Conservation (phyloP, 2,888 invertebrate species). For the Mythimna vitellina region DNA sequence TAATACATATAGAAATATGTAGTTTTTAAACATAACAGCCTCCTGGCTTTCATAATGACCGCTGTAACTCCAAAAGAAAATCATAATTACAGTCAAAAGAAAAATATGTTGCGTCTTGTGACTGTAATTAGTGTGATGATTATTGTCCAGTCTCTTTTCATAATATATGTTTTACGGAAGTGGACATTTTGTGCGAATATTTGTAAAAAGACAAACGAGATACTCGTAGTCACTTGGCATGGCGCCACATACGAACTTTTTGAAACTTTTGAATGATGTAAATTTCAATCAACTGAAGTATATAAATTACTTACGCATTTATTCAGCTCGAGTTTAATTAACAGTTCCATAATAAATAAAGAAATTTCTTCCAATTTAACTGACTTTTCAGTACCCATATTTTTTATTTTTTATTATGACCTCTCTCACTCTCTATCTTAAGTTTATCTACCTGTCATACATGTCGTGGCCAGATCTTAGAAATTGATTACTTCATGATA, state of each 20-base stretch:
- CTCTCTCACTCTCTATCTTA: no score
- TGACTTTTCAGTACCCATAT: not conserved
- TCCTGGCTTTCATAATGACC: not conserved
- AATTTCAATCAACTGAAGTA: not conserved
- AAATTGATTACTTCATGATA: no score
- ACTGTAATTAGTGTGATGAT: not conserved
- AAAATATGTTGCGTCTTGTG: not conserved
- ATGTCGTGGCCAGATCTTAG: no score
- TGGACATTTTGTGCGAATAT: not conserved
- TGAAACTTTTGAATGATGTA: not conserved
- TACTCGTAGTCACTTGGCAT: slow-evolving; percentile 20
- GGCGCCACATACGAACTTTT: slow-evolving; percentile 8
- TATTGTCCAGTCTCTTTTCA: not conserved
- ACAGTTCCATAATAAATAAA: not conserved
- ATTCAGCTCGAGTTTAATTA: not conserved
- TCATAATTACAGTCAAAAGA: not conserved
- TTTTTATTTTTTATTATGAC: no score
- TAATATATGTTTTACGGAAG: slow-evolving; percentile 1
- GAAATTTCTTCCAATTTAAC: not conserved
- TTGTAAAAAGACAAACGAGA: not conserved
- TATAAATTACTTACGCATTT: not conserved
- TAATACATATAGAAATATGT: no score
- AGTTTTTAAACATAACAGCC: not conserved
- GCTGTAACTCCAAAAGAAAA: not conserved
- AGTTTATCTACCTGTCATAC: no score